Conservation (phyloP, 2,888 invertebrate species). For the Sinelater perroti region DNA sequence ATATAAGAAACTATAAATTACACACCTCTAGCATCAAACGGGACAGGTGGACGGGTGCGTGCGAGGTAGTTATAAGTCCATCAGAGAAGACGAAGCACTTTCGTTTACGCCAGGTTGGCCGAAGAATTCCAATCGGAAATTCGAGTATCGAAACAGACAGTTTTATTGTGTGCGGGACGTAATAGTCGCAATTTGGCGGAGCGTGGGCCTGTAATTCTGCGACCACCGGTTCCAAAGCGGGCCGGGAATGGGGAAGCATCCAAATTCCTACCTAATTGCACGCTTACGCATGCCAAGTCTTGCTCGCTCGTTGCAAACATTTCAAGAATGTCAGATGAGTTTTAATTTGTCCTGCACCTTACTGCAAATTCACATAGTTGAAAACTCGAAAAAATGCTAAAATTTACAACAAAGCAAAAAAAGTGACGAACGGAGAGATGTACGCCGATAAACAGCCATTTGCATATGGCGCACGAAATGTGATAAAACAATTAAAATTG, state of each 20-base stretch:
- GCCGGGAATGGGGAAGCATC: constrained; percentile 17
- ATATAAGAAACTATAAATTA: constrained; percentile 5
- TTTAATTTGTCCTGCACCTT: too few species aligned
- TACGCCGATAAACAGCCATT: too few species aligned
- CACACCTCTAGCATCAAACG: constrained; percentile 12
- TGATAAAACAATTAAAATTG: too few species aligned
- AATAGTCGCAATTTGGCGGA: constrained; percentile 14
- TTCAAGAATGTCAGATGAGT: too few species aligned
- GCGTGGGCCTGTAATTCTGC: constrained; percentile 9
- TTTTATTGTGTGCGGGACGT: not conserved
- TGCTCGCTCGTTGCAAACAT: not conserved
- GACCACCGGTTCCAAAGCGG: constrained; percentile 9
- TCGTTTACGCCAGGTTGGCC: too few species aligned
- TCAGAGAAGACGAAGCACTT: not conserved
- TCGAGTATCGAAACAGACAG: not conserved
- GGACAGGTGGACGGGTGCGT: constrained; percentile 4
- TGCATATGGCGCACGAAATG: too few species aligned
- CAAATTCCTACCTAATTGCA: constrained; percentile 10
- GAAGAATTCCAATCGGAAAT: too few species aligned
- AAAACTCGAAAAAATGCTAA: too few species aligned
- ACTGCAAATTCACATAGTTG: too few species aligned
- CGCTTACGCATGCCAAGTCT: constrained; percentile 4
- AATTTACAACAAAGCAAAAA: too few species aligned
- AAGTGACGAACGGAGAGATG: too few species aligned
- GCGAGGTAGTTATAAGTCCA: constrained; percentile 2